These are phyloP conservation scores for Anolis sagrei DNA, from an alignment of 2,113 vertebrate species.

Conservation along the genomic window DNA sequence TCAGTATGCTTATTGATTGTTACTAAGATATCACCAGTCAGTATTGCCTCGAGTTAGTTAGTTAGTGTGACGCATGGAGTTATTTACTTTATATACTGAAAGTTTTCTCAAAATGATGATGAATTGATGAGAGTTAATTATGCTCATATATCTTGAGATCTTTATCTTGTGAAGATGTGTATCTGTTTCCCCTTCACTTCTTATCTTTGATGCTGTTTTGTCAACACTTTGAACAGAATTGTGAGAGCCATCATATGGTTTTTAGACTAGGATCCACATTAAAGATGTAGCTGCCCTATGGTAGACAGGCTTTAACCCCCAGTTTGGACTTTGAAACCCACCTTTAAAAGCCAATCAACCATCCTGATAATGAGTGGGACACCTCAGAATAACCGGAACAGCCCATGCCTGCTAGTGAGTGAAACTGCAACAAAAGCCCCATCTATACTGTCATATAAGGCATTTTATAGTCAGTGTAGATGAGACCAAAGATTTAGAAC, in stretches of 20 bases:
- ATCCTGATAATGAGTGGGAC: too few relatives aligned
- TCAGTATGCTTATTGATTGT: neutral
- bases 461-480: too few relatives aligned
- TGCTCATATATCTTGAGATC: neutral
- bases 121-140: neutral
- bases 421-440: too few relatives aligned
- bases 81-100: neutral
- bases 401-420: too few relatives aligned
- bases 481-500: too few relatives aligned
- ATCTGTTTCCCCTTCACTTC: neutral
- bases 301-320: too few relatives aligned
- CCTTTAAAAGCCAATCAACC: too few relatives aligned
- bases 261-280: neutral
- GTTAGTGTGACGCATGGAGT: neutral
- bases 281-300: too few relatives aligned
- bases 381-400: too few relatives aligned
- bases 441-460: too few relatives aligned
- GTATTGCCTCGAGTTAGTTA: neutral
- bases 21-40: neutral
- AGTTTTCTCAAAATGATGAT: neutral
- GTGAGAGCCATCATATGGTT: neutral
- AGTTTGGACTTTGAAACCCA: too few relatives aligned
- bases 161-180: neutral
- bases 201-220: neutral
- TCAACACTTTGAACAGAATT: neutral